A percentile compares a stretch with the other conserved stretches of the same genome.
phyloP scores from a whole-genome alignment of 2,797 vertebrate genomes.

The Petrocephalus sullivani region DNA sequence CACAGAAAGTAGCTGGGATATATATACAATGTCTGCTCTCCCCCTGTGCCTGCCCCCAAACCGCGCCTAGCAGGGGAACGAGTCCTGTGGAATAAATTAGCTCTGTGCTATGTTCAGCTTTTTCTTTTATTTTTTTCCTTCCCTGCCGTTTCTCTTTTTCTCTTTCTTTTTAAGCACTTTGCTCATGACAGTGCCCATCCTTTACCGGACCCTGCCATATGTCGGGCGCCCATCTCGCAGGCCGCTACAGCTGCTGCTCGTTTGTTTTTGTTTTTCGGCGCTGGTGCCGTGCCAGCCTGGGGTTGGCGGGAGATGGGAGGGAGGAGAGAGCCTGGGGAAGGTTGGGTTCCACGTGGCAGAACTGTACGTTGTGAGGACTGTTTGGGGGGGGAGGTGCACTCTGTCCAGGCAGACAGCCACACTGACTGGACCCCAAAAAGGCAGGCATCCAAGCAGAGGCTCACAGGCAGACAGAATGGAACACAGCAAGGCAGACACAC shows the following conservation, averaged over 20 bases:
- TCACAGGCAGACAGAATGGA: neutral
- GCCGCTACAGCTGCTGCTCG: slow-evolving; percentile 65
- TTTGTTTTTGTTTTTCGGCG: slow-evolving; percentile 22
- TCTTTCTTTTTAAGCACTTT: slow-evolving; percentile 61
- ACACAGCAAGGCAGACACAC: neutral
- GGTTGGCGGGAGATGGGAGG: neutral
- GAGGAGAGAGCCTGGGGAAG: neutral
- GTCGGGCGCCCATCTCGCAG: slow-evolving; percentile 62
- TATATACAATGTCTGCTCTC: neutral
- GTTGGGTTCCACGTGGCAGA: neutral
- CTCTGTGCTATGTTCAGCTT: slow-evolving; percentile 56
- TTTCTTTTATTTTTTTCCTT: slow-evolving; percentile 43
- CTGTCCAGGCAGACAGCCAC: neutral
- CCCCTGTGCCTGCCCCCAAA: slow-evolving; percentile 9
- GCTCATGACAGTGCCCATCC: slow-evolving; percentile 71
- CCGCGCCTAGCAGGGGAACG: slow-evolving; percentile 39
- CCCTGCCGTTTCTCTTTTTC: slow-evolving; percentile 12
- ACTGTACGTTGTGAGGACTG: neutral
- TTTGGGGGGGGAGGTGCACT: neutral
- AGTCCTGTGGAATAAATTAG: slow-evolving; percentile 57
- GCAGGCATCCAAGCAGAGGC: neutral
- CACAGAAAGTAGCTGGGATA: neutral
- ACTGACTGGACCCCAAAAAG: neutral
- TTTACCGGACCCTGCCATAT: slow-evolving; percentile 68
- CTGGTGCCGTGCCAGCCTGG: slow-evolving; percentile 14